Base-by-base conservation (phyloP, 2,113 vertebrate species). In the Cervus canadensis region DNA sequence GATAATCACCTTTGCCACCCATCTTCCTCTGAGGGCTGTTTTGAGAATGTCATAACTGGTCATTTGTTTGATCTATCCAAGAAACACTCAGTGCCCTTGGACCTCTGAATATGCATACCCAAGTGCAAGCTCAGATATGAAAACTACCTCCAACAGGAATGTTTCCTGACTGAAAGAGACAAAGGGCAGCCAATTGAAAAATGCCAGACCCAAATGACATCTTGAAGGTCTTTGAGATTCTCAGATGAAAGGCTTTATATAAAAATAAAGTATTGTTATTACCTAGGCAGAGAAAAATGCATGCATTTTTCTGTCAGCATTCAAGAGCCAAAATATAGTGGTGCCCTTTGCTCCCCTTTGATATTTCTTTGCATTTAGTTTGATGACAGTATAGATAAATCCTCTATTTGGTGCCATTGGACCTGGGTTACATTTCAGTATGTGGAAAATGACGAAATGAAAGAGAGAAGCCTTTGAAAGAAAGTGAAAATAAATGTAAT, bases 241-340 rank as follows among this genome's bases (percentile, higher is more conserved):
- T 96, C 96, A 98, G 95, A 98, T 98, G 97, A 98, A 98, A 98
- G 96, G 64, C 93, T 96, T 98, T 95, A 97, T 97, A 96, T 97
- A 96, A 98, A 98, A 97, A 97, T 97, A 94, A 97, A 96, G 84
- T 92, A 84, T 97, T 97, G 91, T 90, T 96, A 98, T 98, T 98
- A 97, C 97, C 95, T 97, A 98, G 96, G 98, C 95, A 96, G 59
- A 96, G 95, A 97, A 98, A 98, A 98, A 98, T 91, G 97, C 90
- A 74, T 13, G 74, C 54, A 85, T 96, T 98, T 92, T 98, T 97
- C 96, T 98, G 95, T 97, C 96, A 97, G 96, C 95, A 82, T 97
- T 90, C 97, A 96, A 98, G 90, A 97, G 85, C 50, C 97, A 95
- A 94, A 97, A 83, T 90, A 96, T 52, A 95, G 84, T 45, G 87